Evolutionary conservation across 2,113 vertebrate genomes (phyloP).

Genomic region (Nothobranchius kuhntae): DNA sequence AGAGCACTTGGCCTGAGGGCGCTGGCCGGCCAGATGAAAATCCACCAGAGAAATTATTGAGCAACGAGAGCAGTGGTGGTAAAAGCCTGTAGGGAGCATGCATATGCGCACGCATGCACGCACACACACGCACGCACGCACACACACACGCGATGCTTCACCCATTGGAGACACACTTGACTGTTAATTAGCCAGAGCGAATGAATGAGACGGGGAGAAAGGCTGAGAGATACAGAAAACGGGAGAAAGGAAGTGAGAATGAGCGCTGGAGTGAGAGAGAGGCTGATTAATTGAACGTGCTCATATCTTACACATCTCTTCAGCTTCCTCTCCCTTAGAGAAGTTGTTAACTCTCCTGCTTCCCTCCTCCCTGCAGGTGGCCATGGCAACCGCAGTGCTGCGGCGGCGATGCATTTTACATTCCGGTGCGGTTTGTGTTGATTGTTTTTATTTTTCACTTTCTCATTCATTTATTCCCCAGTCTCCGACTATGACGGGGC

Average conservation of each 20-base stretch:
- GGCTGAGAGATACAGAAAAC: slow-evolving; percentile 30
- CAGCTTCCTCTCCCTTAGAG: slow-evolving; percentile 49
- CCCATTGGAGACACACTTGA: slow-evolving; percentile 64
- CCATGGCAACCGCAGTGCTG: slow-evolving; percentile 57
- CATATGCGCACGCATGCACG: slow-evolving; percentile 18
- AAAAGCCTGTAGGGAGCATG: slow-evolving; percentile 46
- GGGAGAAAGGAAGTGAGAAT: slow-evolving; percentile 14
- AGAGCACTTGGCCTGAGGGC: slow-evolving; percentile 56
- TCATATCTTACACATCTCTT: slow-evolving; percentile 67
- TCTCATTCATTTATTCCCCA: slow-evolving; percentile 54
- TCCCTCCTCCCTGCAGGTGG: slow-evolving; percentile 70
- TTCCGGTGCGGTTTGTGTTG: slow-evolving; percentile 37
- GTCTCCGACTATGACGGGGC: slow-evolving; percentile 32
- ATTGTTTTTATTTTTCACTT: slow-evolving; percentile 45
- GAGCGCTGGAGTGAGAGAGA: slow-evolving; percentile 47
- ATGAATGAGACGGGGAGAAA: slow-evolving; percentile 58
- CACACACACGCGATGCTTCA: slow-evolving; percentile 59
- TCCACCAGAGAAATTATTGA: slow-evolving; percentile 74
- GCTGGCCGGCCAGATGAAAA: slow-evolving; percentile 72
- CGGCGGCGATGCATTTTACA: slow-evolving; percentile 44
- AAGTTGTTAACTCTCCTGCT: slow-evolving; percentile 72
- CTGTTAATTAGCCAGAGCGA: slow-evolving; percentile 77
- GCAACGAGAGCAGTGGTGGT: slow-evolving; percentile 50
- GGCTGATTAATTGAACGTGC: slow-evolving; percentile 75
- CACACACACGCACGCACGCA: slow-evolving; percentile 30